These are phyloP conservation scores for Calameuta filiformis DNA, from an alignment of 2,888 invertebrate genomes.

Conservation along the genomic window DNA sequence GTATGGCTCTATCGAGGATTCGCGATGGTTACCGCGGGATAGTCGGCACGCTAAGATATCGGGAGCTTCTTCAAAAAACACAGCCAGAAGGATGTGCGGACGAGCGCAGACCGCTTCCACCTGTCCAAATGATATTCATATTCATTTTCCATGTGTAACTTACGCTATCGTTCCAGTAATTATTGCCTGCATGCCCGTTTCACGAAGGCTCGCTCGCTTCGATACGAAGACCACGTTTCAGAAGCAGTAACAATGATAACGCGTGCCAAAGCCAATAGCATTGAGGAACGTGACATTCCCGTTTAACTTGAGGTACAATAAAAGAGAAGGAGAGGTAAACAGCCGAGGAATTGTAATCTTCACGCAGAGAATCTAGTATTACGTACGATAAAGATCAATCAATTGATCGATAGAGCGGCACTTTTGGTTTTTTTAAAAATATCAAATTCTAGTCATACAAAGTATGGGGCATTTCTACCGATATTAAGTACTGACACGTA, in stretches of 20 bases:
- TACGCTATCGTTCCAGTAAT: conserved; percentile 52
- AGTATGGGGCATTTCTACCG: not conserved
- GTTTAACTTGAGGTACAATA: not conserved
- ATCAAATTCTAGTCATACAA: not conserved
- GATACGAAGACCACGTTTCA: conserved; percentile 52
- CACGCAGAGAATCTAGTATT: not conserved
- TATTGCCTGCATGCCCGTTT: conserved; percentile 45
- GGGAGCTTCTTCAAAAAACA: not conserved
- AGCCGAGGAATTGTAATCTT: not conserved
- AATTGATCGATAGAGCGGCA: not conserved
- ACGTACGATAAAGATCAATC: not conserved
- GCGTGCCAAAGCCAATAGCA: conserved; percentile 37
- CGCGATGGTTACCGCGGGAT: not conserved
- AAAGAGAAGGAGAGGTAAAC: not conserved
- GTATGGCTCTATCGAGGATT: not conserved
- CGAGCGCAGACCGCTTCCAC: conserved; percentile 42
- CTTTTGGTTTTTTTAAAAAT: not conserved
- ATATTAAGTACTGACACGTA: not conserved
- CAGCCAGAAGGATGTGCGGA: conserved; percentile 4
- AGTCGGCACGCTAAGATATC: not conserved
- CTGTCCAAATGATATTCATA: conserved; percentile 56
- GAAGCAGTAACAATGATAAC: conserved; percentile 44
- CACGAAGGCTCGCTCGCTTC: conserved; percentile 43
- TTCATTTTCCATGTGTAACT: conserved; percentile 43
- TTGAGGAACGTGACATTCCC: conserved; percentile 4